Base-by-base conservation (phyloP, 2,888 invertebrate genomes). In the Oscheius myriophilus region DNA sequence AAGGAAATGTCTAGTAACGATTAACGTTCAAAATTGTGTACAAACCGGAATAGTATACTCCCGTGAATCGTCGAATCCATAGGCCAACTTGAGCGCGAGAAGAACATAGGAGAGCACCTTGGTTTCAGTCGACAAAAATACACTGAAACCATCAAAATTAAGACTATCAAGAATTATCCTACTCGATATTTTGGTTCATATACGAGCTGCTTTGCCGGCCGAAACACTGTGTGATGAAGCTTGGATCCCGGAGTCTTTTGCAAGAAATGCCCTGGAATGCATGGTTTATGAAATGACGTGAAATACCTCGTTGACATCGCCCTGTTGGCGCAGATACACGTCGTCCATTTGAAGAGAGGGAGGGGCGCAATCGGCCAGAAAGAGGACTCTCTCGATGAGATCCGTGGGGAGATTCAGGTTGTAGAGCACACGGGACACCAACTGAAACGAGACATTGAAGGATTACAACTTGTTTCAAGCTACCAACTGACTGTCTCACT, bases 351-450 rank as follows among this genome's bases (percentile, higher is more conserved):
- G 3, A 3, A 43, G 33, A 18, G 46, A 21, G 14, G 49, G 57
- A 3, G 73, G 71, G 16, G 69, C 55, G 23, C 67, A 59, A 16
- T 65, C 42, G 16, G 21, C 23, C 16, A 77, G 57, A 7, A 57
- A 26, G 23, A 54, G 58, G 33, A 76, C 43, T 33, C 74, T 69
- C 11, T 68, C 57, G 53, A 76, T 66, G 7, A 82, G 64, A 4
- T 72, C 78, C 11, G 46, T 33, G 7, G 81, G 81, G 12, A 82
- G 67, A 52, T 80, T 80, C 42, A 82, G 59, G 54, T 79, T 78
- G 43, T 80, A 75, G 21, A 76, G 49, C 33, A 72, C 49, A 26
- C 80, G 72, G 9, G 68, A 23, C 46, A 55, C 16, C 12, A 63
- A 11, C 63, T 68, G 41, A 26, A 68, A 11, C 11, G 21, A 12